phyloP scores from a whole-genome alignment of 2,113 vertebrate species.

The Tangachromis dhanisi region DNA sequence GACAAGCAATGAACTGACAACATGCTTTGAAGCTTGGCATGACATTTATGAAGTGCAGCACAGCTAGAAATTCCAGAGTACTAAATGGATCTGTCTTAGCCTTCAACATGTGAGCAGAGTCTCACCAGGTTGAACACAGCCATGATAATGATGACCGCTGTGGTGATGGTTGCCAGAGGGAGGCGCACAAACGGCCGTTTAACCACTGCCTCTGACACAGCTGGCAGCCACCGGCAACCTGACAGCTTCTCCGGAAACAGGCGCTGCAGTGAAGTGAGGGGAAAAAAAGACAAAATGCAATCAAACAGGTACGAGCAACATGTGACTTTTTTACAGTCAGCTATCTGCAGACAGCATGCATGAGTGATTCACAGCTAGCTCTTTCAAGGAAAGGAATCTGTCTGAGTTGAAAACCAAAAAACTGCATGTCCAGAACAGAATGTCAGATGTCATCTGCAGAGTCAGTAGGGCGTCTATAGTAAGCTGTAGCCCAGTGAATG shows the following conservation, averaged over 20 bases:
- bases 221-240: conserved; percentile 64
- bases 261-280: conserved; percentile 59
- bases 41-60: neutral
- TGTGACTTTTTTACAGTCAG: neutral
- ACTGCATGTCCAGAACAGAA: neutral
- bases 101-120: neutral
- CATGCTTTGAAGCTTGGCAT: neutral
- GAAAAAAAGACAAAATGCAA: neutral
- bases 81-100: neutral
- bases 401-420: neutral
- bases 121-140: conserved; percentile 86
- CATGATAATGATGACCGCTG: conserved; percentile 75
- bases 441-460: neutral
- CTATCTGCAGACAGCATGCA: neutral
- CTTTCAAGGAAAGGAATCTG: conserved; percentile 9
- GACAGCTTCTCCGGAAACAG: conserved; percentile 74
- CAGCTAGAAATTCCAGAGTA: conserved; percentile 9
- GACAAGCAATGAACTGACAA: neutral
- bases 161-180: conserved; percentile 77
- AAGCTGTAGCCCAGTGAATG: neutral
- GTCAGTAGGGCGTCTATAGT: neutral
- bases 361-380: neutral
- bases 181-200: conserved; percentile 81
- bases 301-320: neutral
- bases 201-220: conserved; percentile 79